These are phyloP conservation scores for Siniperca knerii DNA, from an alignment of 2,113 vertebrate species.

Conservation along the genomic window DNA sequence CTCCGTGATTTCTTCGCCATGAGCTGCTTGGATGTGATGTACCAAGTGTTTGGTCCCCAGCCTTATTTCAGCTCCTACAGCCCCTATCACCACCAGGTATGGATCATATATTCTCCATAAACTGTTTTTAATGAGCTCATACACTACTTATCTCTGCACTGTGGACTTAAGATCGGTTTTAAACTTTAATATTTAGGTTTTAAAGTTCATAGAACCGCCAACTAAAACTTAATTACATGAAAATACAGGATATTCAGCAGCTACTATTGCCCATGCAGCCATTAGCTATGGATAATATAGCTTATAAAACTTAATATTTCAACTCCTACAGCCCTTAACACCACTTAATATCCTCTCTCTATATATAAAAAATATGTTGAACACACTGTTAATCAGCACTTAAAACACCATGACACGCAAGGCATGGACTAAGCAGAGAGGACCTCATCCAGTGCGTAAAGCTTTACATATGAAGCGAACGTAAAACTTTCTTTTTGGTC, in stretches of 20 bases:
- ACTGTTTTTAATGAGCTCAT: background rate
- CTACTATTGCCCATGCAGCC: rapidly evolving
- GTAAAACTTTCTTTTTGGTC: background rate
- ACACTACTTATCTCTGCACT: background rate
- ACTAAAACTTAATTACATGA: background rate
- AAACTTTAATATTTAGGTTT: background rate
- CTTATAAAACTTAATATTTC: background rate
- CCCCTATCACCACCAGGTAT: slow-evolving; percentile 94
- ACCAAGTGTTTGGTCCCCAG: slow-evolving; percentile 96
- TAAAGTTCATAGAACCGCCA: background rate
- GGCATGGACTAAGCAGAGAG: background rate
- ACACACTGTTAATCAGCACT: background rate
- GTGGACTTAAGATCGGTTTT: background rate
- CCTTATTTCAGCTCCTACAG: slow-evolving; percentile 92
- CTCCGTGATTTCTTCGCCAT: slow-evolving; percentile 89
- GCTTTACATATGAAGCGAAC: background rate
- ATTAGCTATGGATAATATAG: too few species aligned
- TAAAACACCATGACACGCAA: background rate
- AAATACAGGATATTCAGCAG: background rate
- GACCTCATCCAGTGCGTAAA: slow-evolving; percentile 3
- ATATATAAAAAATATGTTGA: background rate
- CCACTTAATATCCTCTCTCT: background rate
- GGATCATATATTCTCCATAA: background rate
- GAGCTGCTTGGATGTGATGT: slow-evolving; percentile 99
- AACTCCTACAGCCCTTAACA: background rate